phyloP scores from a whole-genome alignment of 1,140 invertebrate species.

The Scaptomyza graminum region DNA sequence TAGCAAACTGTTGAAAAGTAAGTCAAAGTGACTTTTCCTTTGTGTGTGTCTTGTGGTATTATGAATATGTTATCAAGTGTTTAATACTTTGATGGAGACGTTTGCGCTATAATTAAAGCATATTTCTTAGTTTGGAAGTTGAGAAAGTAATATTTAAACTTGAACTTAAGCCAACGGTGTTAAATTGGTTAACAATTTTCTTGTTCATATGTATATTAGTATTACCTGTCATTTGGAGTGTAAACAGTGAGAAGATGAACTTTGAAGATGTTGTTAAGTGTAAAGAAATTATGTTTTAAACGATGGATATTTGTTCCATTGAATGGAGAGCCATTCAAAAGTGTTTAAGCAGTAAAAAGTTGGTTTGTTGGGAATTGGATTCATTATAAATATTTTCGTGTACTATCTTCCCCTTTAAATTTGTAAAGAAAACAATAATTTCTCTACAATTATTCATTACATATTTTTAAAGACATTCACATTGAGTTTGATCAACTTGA shows the following conservation, averaged over 20 bases:
- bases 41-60: not conserved
- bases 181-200: not conserved
- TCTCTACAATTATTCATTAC: too few relatives aligned
- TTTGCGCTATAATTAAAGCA: not conserved
- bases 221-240: not conserved
- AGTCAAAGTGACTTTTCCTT: conserved; percentile 4
- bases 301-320: not conserved
- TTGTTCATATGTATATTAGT: too few relatives aligned
- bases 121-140: not conserved
- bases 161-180: not conserved
- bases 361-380: too few relatives aligned
- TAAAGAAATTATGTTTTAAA: not conserved
- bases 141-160: too few relatives aligned
- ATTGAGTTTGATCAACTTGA: not conserved
- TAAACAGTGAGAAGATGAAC: not conserved
- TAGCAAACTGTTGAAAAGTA: conserved; percentile 29
- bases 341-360: too few relatives aligned
- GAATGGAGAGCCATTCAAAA: too few relatives aligned
- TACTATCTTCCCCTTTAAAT: too few relatives aligned
- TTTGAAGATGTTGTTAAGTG: not conserved
- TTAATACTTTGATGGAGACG: not conserved
- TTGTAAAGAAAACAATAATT: too few relatives aligned
- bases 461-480: not conserved
- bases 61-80: not conserved
- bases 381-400: too few relatives aligned